A percentile compares a stretch with the other conserved stretches of the same genome.
Evolutionary conservation across 1,140 invertebrate genomes (phyloP).

Genomic region (Scaptodrosophila lebanonensis): DNA sequence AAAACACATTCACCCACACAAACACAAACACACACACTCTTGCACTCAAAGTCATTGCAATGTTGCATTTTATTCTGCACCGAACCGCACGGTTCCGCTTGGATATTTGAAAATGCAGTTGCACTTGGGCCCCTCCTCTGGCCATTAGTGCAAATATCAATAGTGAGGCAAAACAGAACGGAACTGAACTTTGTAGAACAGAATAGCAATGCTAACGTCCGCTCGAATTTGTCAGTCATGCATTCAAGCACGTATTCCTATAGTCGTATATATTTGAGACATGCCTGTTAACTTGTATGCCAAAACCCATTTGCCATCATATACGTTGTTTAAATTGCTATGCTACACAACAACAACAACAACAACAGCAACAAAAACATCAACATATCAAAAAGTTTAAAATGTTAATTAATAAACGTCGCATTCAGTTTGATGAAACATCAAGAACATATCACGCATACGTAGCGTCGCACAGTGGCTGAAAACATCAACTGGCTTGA

Average conservation of each 20-base stretch:
- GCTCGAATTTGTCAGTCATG: conserved; percentile 15
- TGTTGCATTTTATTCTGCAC: conserved; percentile 29
- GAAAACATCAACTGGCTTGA: no score
- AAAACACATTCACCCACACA: conserved; percentile 6
- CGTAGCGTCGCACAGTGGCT: background rate
- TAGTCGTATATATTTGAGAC: no score
- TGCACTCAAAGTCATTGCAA: conserved; percentile 13
- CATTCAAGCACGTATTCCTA: background rate
- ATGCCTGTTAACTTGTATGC: no score
- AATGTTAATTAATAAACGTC: conserved; percentile 31
- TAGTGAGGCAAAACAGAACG: conserved; percentile 27
- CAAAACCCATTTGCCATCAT: no score
- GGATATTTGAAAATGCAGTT: no score
- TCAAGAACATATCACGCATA: conserved; percentile 29
- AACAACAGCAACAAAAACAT: background rate
- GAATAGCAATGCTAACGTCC: conserved; percentile 18
- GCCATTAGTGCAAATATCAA: conserved; percentile 47
- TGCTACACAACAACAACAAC: no score
- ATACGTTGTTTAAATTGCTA: no score
- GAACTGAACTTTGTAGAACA: no score
- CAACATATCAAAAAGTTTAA: conserved; percentile 52
- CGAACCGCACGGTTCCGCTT: background rate
- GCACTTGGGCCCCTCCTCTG: background rate
- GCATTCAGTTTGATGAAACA: conserved; percentile 6
- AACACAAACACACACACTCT: background rate